These are phyloP conservation scores for Aphrocallistes beatrix DNA, from an alignment of 37 sponge, comb jelly and placozoan genomes.

Conservation along the genomic window DNA sequence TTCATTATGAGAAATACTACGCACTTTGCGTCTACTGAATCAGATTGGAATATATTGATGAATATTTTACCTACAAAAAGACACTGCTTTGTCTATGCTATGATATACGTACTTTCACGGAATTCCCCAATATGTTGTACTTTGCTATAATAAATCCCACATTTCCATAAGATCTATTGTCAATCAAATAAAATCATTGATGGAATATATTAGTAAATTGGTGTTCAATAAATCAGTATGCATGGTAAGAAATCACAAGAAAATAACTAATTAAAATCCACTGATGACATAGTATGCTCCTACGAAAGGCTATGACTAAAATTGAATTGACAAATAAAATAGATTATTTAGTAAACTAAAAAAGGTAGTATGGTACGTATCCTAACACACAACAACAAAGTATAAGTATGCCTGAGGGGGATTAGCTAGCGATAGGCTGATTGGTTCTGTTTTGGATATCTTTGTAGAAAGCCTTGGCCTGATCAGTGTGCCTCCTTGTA, in stretches of 20 bases:
- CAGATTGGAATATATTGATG: too few relatives aligned
- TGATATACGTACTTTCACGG: too few relatives aligned
- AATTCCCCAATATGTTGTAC: too few relatives aligned
- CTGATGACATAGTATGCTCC: background rate
- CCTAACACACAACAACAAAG: background rate
- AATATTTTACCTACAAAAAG: too few relatives aligned
- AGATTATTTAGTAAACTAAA: constrained; percentile 9
- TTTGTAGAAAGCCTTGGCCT: constrained; percentile 12
- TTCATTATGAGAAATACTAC: too few relatives aligned
- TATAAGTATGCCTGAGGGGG: background rate
- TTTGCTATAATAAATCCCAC: too few relatives aligned
- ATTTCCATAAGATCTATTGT: too few relatives aligned
- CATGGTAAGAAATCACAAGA: constrained; percentile 4
- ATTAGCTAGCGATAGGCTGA: background rate
- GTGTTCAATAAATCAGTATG: background rate
- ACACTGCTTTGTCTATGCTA: too few relatives aligned
- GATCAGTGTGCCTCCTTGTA: background rate
- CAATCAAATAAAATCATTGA: background rate
- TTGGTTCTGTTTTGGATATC: background rate
- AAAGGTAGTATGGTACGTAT: constrained; percentile 1
- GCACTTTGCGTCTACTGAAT: too few relatives aligned
- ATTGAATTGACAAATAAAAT: constrained; percentile 11
- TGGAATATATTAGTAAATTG: background rate
- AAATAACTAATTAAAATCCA: constrained; percentile 3
- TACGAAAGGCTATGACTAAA: background rate